Conservation (phyloP, 2,797 vertebrate genomes). For the Mormyrus hasselquistii region DNA sequence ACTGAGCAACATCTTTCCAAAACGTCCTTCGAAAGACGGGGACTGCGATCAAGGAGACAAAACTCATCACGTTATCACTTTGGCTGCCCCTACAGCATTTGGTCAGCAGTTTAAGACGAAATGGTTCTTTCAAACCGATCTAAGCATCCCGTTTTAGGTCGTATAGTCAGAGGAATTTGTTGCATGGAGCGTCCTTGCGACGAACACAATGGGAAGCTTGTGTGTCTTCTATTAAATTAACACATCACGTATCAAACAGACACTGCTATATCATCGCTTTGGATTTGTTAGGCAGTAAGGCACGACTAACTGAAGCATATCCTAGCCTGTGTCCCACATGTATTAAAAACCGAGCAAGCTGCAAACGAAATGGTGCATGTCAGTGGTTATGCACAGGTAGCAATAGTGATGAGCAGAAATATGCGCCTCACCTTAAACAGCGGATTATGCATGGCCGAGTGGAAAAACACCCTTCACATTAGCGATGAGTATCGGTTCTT, state of each 20-base stretch:
- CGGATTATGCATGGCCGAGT: conserved; percentile 3
- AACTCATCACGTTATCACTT: background rate
- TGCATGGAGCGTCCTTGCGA: background rate
- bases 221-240: background rate
- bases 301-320: background rate
- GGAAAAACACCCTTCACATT: background rate
- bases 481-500: background rate
- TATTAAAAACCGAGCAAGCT: conserved; percentile 1
- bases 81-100: background rate
- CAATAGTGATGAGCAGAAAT: conserved; percentile 6
- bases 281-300: background rate
- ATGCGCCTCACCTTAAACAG: conserved; percentile 5
- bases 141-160: background rate
- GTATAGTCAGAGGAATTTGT: background rate
- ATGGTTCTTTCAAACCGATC: background rate
- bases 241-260: background rate
- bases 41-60: conserved; percentile 1
- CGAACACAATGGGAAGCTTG: background rate
- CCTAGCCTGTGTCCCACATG: background rate
- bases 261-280: background rate
- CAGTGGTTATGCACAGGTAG: background rate
- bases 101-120: background rate
- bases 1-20: background rate
- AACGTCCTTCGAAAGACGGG: background rate
- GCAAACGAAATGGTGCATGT: background rate